Conservation (phyloP, 2,888 invertebrate genomes). For the Zele albiditarsus region DNA sequence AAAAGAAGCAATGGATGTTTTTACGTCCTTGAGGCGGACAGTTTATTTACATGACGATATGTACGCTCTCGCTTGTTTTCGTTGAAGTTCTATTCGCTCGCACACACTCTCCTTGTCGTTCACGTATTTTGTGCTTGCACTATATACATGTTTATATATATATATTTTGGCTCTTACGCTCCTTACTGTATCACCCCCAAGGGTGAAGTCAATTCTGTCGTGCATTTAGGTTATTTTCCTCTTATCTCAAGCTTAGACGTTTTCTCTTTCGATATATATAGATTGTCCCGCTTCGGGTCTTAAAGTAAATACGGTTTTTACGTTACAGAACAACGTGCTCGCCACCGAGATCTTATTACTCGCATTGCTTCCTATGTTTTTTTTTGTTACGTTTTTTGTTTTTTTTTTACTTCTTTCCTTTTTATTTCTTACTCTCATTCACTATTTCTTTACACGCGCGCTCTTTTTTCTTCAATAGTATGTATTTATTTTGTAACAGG, state of each 20-base stretch:
- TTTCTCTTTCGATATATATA: background rate
- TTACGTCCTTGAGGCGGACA: conserved; percentile 30
- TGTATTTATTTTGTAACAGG: too few relatives aligned
- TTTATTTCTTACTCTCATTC: background rate
- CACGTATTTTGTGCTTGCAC: background rate
- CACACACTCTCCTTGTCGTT: background rate
- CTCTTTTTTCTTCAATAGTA: too few relatives aligned
- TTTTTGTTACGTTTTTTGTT: too few relatives aligned
- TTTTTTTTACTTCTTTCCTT: background rate
- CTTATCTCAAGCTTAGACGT: conserved; percentile 13
- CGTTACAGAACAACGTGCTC: conserved; percentile 2
- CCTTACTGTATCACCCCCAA: background rate
- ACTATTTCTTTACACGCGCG: too few relatives aligned
- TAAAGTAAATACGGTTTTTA: conserved; percentile 9
- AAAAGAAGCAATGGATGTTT: conserved; percentile 26
- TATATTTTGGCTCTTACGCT: background rate
- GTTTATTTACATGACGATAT: conserved; percentile 40
- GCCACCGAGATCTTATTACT: conserved; percentile 6
- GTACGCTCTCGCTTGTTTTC: conserved; percentile 31
- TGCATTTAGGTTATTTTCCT: conserved; percentile 13
- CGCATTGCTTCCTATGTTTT: background rate
- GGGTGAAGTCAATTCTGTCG: conserved; percentile 10
- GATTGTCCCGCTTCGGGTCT: background rate
- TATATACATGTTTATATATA: background rate
- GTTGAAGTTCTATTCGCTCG: background rate